Evolutionary conservation across 1,140 invertebrate species (phyloP), one percentile per base, ranked within the genome.

Genomic region (Neoseiulus cucumeris): DNA sequence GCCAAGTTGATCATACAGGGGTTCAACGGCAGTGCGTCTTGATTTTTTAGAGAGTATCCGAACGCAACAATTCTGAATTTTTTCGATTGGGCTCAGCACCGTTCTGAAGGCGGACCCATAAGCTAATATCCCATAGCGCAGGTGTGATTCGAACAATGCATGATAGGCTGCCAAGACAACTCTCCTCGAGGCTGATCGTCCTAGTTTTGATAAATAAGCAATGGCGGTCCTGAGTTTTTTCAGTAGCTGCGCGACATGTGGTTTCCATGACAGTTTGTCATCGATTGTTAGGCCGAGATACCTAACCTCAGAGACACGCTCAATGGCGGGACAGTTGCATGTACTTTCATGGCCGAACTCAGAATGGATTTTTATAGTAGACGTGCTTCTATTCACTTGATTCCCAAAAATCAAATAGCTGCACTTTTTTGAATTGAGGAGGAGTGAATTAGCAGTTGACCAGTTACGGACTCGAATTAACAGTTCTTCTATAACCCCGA

Each of bases 71-170:
- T 64, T 66, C 44, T 66, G 55, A 1, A 39, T 17, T 20, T 25
- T 59, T 25, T 64, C 44, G 29, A 66, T 30, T 25, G 65, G 1
- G 25, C 55, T n/a, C 25, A 66, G 17, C 12, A 30, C 45, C 7
- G 47, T 66, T 39, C 55, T 18, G 20, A 30, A 20, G 0, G 65
- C 22, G n/a, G 44, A 18, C 22, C 47, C 20, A 18, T 51, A 51
- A 12, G 65, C 39, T 41, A 59, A 41, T 39, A 47, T 59, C 18
- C 65, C 45, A 29, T 66, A 66, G 33, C 44, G 45, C 42, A 66
- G 22, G 29, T 51, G 28, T 12, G 44, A 39, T 12, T 1, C 33
- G 29, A 66, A 39, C 7, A 66, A 47, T 4, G 22, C 17, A 7
- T 47, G 20, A 30, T 66, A 66, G 4, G 44, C 55, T n/a, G 9